These are phyloP conservation scores for Erythrocercus mccallii DNA, from an alignment of 2,113 vertebrate species.

Conservation along the genomic window DNA sequence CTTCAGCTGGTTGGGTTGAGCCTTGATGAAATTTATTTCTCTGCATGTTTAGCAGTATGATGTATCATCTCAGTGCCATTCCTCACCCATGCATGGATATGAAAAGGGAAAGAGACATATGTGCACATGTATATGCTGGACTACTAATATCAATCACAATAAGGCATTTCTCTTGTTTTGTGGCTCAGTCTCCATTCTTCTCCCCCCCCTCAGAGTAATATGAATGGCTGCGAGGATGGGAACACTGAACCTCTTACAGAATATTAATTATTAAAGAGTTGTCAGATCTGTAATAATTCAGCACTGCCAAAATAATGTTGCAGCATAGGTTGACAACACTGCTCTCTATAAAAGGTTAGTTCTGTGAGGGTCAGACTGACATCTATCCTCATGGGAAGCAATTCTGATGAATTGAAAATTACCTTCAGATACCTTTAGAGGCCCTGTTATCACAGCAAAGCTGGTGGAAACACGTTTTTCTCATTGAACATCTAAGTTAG, in stretches of 20 bases:
- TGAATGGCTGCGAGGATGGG: neutral
- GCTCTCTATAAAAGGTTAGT: neutral
- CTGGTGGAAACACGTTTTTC: neutral
- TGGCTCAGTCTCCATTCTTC: neutral
- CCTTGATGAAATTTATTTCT: neutral
- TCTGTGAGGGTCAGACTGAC: neutral
- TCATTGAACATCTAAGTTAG: constrained; percentile 12
- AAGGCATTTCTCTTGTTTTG: neutral
- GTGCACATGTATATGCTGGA: rapidly evolving
- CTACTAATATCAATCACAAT: neutral
- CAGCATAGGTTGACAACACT: neutral
- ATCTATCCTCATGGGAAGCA: neutral
- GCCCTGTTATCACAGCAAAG: neutral
- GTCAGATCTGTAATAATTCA: neutral
- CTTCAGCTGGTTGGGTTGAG: neutral
- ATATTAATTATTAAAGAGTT: neutral
- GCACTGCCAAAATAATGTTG: neutral
- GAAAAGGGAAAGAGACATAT: neutral
- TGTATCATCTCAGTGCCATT: neutral
- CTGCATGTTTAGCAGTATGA: neutral
- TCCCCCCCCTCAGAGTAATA: neutral
- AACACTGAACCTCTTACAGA: neutral
- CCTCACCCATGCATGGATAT: neutral
- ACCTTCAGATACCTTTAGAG: neutral
- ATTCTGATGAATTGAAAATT: neutral